Percentiles rank a stretch among this genome's conserved stretches.
These are phyloP conservation scores for Philaenus spumarius DNA, from an alignment of 1,140 invertebrate species.

Conservation along the genomic window DNA sequence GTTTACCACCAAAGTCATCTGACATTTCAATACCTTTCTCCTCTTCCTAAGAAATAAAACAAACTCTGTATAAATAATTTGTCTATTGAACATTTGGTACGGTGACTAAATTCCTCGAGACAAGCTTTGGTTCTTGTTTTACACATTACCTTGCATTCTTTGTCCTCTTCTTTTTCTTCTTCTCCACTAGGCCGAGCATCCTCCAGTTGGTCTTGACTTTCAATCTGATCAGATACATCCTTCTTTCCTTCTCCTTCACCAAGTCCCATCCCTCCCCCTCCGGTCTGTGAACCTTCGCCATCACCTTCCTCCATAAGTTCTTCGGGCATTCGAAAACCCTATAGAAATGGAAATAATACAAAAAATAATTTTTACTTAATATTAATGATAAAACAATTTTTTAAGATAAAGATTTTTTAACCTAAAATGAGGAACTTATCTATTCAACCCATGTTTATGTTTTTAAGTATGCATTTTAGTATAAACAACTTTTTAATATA, in stretches of 20 bases:
- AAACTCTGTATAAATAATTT: background rate
- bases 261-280: slow-evolving; percentile 66
- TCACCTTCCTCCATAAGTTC: slow-evolving; percentile 61
- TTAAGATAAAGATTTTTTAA: no score
- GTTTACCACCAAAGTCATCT: slow-evolving; percentile 82
- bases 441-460: no score
- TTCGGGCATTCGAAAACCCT: slow-evolving; percentile 89
- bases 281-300: slow-evolving; percentile 48
- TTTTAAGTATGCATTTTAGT: no score
- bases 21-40: slow-evolving; percentile 93
- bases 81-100: background rate
- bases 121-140: no score
- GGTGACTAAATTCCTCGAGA: no score
- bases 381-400: background rate
- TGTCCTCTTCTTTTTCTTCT: slow-evolving; percentile 61
- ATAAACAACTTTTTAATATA: no score
- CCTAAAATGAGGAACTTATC: no score
- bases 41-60: slow-evolving; percentile 54
- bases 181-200: slow-evolving; percentile 74
- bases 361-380: slow-evolving; percentile 4
- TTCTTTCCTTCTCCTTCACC: slow-evolving; percentile 90
- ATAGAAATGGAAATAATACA: slow-evolving; percentile 26
- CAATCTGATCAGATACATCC: slow-evolving; percentile 91
- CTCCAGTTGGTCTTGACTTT: slow-evolving; percentile 91
- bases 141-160: slow-evolving; percentile 64